Evolutionary conservation across 2,797 vertebrate species (phyloP).

Genomic region (Rhabdomys pumilio): DNA sequence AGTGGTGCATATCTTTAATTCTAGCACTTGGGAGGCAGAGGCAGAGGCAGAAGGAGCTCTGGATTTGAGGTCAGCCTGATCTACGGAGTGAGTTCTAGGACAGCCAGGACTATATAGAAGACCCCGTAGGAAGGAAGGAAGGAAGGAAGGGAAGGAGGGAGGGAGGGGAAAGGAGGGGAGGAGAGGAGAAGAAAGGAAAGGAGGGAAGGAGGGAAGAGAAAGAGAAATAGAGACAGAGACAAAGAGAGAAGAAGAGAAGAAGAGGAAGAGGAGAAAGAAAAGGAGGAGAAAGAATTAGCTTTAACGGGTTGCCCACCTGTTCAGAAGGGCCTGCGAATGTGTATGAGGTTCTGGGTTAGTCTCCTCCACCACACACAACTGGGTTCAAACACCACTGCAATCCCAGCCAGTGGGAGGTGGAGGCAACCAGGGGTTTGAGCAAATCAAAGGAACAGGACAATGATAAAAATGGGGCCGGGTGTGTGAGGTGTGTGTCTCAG

Average conservation of each 20-base stretch:
- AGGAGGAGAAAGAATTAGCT: background rate
- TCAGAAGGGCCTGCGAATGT: background rate
- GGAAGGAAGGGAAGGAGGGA: background rate
- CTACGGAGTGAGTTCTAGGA: background rate
- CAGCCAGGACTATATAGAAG: background rate
- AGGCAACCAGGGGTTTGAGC: background rate
- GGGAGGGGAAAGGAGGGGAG: too few relatives aligned
- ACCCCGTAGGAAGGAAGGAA: background rate
- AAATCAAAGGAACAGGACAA: background rate
- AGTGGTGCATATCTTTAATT: background rate
- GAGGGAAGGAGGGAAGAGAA: too few relatives aligned
- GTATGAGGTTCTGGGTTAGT: background rate
- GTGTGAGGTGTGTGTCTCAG: background rate
- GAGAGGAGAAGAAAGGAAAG: too few relatives aligned
- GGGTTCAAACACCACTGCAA: background rate
- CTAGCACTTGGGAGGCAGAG: background rate
- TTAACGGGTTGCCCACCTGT: background rate
- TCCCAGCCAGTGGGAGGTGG: background rate
- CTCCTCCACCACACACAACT: background rate
- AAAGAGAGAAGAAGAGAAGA: background rate
- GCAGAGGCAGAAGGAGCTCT: background rate
- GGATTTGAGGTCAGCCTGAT: background rate
- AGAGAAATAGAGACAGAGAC: fast-evolving
- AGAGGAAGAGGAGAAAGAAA: fast-evolving
- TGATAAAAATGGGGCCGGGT: background rate